phyloP scores from a whole-genome alignment of 2,797 vertebrate genomes.

The Gastrophryne carolinensis region DNA sequence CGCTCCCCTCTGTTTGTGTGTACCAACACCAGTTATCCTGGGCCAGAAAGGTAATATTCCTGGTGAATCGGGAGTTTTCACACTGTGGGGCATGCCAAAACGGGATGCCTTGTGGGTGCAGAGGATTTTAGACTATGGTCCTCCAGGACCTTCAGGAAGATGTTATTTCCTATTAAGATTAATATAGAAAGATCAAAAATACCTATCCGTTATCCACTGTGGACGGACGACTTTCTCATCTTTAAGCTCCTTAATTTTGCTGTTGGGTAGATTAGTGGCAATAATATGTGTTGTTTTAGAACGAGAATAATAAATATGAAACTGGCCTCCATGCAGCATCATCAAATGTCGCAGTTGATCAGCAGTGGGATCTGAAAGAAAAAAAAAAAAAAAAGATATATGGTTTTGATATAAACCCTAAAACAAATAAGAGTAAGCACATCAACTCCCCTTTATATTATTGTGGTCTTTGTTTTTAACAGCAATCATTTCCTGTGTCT shows the following conservation, averaged over 20 bases:
- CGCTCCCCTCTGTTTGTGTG: no score
- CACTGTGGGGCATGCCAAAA: no score
- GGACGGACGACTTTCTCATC: constrained; percentile 91
- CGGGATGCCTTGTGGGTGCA: no score
- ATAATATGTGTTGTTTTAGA: constrained; percentile 97
- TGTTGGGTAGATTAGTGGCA: constrained; percentile 90
- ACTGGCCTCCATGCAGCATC: constrained; percentile 96
- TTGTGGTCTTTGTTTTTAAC: background rate
- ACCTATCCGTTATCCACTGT: constrained; percentile 97
- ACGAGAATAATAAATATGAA: constrained; percentile 90
- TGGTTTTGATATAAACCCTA: background rate
- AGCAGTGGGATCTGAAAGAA: constrained; percentile 86
- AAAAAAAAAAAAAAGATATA: constrained; percentile 28
- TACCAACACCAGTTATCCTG: no score
- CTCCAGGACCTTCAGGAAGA: no score
- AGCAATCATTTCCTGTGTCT: background rate
- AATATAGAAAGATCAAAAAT: constrained; percentile 40
- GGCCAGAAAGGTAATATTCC: no score
- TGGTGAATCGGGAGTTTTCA: no score
- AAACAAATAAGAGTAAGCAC: background rate
- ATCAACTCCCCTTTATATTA: background rate
- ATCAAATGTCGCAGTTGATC: constrained; percentile 91
- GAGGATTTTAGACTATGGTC: no score
- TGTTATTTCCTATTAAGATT: background rate
- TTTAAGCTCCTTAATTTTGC: constrained; percentile 90